Conservation (phyloP, 2,797 vertebrate genomes). For the Gymnothorax javanicus region DNA sequence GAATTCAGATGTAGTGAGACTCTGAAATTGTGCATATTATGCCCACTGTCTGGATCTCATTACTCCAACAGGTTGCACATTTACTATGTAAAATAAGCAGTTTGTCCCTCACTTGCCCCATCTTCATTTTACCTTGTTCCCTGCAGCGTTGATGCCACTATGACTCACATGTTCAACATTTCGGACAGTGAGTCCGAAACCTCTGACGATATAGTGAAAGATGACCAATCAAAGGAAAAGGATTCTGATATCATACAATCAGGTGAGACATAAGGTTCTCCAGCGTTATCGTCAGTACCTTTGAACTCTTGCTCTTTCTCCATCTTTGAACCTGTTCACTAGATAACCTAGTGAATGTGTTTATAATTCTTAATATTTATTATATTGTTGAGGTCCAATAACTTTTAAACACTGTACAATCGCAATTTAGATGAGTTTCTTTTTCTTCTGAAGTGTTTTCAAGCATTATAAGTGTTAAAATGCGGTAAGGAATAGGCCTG, state of each 20-base stretch:
- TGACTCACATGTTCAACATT: conserved; percentile 69
- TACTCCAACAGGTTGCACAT: conserved; percentile 10
- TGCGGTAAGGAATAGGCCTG: no score
- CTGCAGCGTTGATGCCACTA: conserved; percentile 62
- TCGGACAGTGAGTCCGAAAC: conserved; percentile 74
- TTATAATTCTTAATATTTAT: no score
- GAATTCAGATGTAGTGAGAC: neutral
- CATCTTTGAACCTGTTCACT: no score
- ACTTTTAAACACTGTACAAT: no score
- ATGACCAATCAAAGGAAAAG: conserved; percentile 28
- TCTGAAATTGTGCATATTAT: conserved; percentile 6
- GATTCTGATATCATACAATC: conserved; percentile 47
- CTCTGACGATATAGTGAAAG: conserved; percentile 63
- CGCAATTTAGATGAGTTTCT: no score
- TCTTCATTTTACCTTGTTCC: neutral
- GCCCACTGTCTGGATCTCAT: neutral
- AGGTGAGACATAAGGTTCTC: conserved; percentile 45
- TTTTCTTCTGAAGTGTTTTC: no score
- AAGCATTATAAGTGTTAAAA: no score
- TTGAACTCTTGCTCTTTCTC: no score
- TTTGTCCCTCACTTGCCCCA: neutral
- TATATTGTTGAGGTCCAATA: no score
- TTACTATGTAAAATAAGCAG: neutral
- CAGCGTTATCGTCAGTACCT: neutral
- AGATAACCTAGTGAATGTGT: no score